These are phyloP conservation scores for Capreolus pygargus DNA, from an alignment of 2,113 vertebrate species.

Conservation along the genomic window DNA sequence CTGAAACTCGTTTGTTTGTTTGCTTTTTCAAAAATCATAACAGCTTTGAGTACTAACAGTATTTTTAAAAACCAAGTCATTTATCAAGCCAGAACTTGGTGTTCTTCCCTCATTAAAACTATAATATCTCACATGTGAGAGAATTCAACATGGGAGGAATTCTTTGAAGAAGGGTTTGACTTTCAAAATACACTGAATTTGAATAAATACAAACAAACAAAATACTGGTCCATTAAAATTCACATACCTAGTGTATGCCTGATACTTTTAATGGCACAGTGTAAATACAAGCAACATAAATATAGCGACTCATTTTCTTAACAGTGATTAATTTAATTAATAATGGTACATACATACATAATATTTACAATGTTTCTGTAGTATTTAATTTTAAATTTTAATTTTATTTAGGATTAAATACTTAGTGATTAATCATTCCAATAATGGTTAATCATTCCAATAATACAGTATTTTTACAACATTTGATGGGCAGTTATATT, in stretches of 20 bases:
- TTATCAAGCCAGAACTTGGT: background rate
- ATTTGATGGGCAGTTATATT: background rate
- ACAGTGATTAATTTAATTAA: background rate
- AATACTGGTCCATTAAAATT: background rate
- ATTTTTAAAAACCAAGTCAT: background rate
- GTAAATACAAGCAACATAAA: background rate
- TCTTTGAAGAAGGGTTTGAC: background rate
- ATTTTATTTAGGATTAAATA: background rate
- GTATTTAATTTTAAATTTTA: background rate
- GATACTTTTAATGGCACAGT: background rate
- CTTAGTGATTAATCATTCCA: background rate
- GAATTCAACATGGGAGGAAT: background rate
- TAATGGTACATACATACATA: background rate
- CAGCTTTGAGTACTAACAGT: background rate
- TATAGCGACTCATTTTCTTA: background rate
- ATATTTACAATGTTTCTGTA: background rate
- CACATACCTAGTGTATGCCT: background rate
- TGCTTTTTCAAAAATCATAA: background rate
- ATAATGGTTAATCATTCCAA: background rate
- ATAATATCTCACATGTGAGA: background rate
- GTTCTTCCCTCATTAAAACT: background rate
- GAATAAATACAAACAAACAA: background rate
- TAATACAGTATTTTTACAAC: background rate
- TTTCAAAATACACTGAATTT: background rate
- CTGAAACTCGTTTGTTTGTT: slow-evolving; percentile 45